Evolutionary conservation across 2,797 vertebrate genomes (phyloP).

Genomic region (Chromis chromis): DNA sequence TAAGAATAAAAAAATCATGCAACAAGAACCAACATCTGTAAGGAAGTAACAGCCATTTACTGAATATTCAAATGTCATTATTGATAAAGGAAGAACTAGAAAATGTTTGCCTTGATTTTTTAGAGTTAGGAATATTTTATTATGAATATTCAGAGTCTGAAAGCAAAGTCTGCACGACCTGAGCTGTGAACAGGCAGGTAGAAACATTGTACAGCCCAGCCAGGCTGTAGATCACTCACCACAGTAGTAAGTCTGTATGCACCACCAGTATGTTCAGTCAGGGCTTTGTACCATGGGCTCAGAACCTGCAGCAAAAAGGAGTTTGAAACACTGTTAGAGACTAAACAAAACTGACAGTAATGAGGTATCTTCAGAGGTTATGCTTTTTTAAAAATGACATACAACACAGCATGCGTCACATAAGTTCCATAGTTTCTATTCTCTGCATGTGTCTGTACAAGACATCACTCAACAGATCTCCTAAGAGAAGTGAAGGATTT

Average conservation of each 20-base stretch:
- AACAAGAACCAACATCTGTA: not conserved
- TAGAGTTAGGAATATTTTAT: not conserved
- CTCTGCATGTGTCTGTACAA: not conserved
- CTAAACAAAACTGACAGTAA: too few relatives aligned
- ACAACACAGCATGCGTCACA: not conserved
- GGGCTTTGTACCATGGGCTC: constrained; percentile 59
- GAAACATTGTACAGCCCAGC: constrained; percentile 8
- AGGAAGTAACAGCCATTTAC: not conserved
- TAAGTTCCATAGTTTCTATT: not conserved
- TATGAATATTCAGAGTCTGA: not conserved
- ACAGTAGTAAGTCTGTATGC: constrained; percentile 72
- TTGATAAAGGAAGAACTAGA: not conserved
- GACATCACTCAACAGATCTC: not conserved
- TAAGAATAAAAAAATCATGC: not conserved
- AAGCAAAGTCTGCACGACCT: not conserved
- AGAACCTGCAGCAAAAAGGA: constrained; percentile 60
- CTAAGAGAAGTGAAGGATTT: not conserved
- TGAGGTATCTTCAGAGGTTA: too few relatives aligned
- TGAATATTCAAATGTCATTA: not conserved
- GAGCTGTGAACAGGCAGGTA: not conserved
- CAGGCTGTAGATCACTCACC: constrained; percentile 63
- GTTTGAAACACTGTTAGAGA: not conserved
- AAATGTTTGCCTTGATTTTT: not conserved
- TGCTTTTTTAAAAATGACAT: not conserved
- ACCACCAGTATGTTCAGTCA: constrained; percentile 64